Evolutionary conservation across 1,140 invertebrate genomes (phyloP).

Genomic region (Polyergus mexicanus): DNA sequence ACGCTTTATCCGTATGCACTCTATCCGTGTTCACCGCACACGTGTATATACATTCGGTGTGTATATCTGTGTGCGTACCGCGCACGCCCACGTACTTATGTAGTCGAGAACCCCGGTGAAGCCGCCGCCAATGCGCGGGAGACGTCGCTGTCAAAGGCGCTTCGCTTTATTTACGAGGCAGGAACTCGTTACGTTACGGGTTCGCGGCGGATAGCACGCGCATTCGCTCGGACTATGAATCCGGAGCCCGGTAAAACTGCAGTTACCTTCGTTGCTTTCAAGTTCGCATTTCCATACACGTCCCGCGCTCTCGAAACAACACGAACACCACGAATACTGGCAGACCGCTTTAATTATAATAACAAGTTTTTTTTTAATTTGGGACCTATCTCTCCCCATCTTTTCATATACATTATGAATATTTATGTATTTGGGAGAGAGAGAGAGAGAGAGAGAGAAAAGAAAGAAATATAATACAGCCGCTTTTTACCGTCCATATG

Average conservation of each 20-base stretch:
- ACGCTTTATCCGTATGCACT: constrained; percentile 3
- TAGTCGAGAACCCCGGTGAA: constrained; percentile 42
- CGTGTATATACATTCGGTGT: neutral
- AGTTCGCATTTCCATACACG: neutral
- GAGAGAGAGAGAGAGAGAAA: neutral
- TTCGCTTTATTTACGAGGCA: constrained; percentile 56
- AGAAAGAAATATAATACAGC: neutral
- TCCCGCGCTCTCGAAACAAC: neutral
- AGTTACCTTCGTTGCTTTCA: constrained; percentile 16
- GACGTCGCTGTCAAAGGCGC: constrained; percentile 58
- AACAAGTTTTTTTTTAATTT: constrained; percentile 22
- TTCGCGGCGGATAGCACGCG: constrained; percentile 17
- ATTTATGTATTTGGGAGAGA: neutral
- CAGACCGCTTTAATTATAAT: constrained; percentile 31
- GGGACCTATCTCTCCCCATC: neutral
- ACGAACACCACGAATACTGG: neutral
- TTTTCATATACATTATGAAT: neutral
- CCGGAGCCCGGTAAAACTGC: constrained; percentile 8
- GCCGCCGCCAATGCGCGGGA: constrained; percentile 39
- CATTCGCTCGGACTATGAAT: constrained; percentile 13
- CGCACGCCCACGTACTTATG: constrained; percentile 17
- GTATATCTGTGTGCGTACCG: neutral
- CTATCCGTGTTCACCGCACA: neutral
- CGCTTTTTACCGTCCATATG: neutral
- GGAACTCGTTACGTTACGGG: constrained; percentile 49